Evolutionary conservation across 2,113 vertebrate genomes (phyloP).

Genomic region (Dolichotis patagonum): DNA sequence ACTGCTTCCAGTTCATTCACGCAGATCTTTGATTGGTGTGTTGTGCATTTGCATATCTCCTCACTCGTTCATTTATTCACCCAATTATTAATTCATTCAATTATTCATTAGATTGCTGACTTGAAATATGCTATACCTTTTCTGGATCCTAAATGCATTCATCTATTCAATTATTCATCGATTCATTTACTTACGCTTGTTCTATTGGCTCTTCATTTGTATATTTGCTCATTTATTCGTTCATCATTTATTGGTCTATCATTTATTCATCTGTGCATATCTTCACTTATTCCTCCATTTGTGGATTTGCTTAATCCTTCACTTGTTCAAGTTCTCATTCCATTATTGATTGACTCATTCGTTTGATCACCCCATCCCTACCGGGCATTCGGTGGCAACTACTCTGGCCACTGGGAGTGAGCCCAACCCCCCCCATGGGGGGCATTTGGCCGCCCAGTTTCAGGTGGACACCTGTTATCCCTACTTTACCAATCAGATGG

Average conservation of each 20-base stretch:
- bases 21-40: background rate
- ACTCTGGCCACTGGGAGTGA: background rate
- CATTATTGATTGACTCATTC: background rate
- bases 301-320: background rate
- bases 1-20: background rate
- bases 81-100: background rate
- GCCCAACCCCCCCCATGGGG: background rate
- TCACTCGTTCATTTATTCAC: background rate
- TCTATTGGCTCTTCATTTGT: background rate
- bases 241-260: background rate
- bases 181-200: background rate
- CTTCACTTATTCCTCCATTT: background rate
- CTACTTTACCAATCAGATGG: background rate
- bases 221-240: background rate
- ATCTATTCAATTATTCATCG: background rate
- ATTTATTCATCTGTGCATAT: background rate
- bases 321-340: background rate
- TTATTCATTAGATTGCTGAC: background rate
- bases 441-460: background rate
- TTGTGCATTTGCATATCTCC: background rate
- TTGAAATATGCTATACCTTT: background rate
- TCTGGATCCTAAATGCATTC: background rate
- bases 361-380: background rate
- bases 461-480: background rate
- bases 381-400: background rate